These are phyloP conservation scores for Penaeus indicus DNA, from an alignment of 1,140 invertebrate species.

Conservation along the genomic window DNA sequence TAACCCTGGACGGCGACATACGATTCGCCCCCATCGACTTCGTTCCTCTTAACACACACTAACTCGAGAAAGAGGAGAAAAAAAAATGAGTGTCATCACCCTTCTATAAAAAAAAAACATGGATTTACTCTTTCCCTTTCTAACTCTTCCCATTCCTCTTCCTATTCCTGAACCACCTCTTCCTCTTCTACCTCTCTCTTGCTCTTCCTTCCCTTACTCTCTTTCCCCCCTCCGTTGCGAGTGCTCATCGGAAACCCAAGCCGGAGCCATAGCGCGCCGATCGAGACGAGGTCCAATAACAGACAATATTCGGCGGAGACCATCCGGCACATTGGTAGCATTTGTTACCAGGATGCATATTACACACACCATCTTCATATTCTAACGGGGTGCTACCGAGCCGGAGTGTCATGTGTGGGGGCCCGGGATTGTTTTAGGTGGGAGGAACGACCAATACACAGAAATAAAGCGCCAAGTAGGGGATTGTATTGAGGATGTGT, in stretches of 20 bases:
- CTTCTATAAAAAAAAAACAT: too few relatives aligned
- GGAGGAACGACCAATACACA: slow-evolving; percentile 18
- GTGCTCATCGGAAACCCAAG: slow-evolving; percentile 36
- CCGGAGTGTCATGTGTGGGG: slow-evolving; percentile 33
- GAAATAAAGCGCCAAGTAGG: neutral
- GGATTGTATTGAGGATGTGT: too few relatives aligned
- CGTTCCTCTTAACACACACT: too few relatives aligned
- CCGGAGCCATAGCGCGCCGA: slow-evolving; percentile 21
- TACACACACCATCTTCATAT: slow-evolving; percentile 62
- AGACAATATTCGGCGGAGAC: slow-evolving; percentile 58
- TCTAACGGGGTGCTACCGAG: slow-evolving; percentile 53
- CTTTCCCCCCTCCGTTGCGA: neutral
- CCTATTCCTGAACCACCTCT: too few relatives aligned
- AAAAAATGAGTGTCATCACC: too few relatives aligned
- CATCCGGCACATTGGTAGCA: slow-evolving; percentile 29
- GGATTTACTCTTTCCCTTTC: too few relatives aligned
- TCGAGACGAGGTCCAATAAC: slow-evolving; percentile 54
- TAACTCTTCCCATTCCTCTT: too few relatives aligned
- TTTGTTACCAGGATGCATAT: slow-evolving; percentile 61
- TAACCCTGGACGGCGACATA: neutral
- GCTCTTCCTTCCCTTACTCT: too few relatives aligned
- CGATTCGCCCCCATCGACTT: neutral
- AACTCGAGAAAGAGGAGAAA: too few relatives aligned
- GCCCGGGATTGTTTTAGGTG: slow-evolving; percentile 28
- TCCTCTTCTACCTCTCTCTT: too few relatives aligned